Percentiles rank a stretch among this genome's conserved stretches.
phyloP scores from a whole-genome alignment of 2,888 invertebrate genomes.

The Clistopyga incitator region DNA sequence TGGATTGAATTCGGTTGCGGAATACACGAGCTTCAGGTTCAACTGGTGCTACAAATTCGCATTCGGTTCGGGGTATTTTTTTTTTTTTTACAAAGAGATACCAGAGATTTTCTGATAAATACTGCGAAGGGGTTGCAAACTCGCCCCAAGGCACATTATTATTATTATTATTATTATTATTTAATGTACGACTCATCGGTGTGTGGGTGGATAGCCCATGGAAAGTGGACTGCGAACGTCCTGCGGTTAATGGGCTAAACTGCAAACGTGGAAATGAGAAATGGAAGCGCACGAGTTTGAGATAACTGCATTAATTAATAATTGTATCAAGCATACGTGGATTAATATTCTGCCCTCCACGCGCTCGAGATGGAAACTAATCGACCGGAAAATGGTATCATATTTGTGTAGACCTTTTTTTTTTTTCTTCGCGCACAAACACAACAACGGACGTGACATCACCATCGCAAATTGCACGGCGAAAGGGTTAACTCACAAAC shows the following conservation, averaged over 20 bases:
- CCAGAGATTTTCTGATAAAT: constrained; percentile 26
- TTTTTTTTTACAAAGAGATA: not conserved
- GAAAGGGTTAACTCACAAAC: not conserved
- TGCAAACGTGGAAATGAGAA: not conserved
- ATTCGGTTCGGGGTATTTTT: not conserved
- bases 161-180: not conserved
- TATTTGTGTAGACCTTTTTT: too few species aligned
- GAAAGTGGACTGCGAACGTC: not conserved
- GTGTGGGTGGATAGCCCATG: too few species aligned
- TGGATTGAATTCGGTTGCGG: constrained; percentile 24
- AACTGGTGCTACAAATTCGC: not conserved
- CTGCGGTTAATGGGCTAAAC: too few species aligned
- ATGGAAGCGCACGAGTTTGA: not conserved
- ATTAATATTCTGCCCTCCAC: not conserved
- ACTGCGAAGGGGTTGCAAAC: not conserved
- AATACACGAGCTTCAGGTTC: constrained; percentile 12
- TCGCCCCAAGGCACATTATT: not conserved
- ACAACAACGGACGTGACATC: not conserved
- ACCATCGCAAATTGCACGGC: not conserved
- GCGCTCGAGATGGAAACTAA: not conserved
- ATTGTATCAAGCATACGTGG: not conserved
- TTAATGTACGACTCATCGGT: not conserved
- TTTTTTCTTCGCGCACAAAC: not conserved
- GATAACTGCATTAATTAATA: constrained; percentile 6
- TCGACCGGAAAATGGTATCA: constrained; percentile 2